These are phyloP conservation scores for Neoseiulus cucumeris DNA, from an alignment of 1,140 invertebrate genomes.

Conservation along the genomic window DNA sequence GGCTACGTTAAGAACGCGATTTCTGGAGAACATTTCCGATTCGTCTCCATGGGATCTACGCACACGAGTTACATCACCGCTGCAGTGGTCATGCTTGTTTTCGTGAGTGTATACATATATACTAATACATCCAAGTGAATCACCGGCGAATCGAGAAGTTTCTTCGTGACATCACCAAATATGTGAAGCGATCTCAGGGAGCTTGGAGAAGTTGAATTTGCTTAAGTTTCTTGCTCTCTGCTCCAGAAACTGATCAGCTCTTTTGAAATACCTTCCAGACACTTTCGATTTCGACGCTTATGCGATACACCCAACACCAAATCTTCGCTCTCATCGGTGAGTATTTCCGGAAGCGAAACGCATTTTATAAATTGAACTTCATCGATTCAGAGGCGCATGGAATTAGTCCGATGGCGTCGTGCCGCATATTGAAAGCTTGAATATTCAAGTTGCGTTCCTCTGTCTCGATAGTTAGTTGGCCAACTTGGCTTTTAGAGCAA, in stretches of 20 bases:
- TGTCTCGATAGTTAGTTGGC: too few relatives aligned
- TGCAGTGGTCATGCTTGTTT: conserved; percentile 89
- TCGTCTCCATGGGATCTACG: conserved; percentile 90
- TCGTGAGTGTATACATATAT: conserved; percentile 53
- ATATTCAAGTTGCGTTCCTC: too few relatives aligned
- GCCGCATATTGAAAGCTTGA: too few relatives aligned
- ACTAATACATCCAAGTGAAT: too few relatives aligned
- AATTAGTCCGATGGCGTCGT: too few relatives aligned
- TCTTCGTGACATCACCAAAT: too few relatives aligned
- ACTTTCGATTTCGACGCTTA: conserved; percentile 86
- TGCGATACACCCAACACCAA: conserved; percentile 95
- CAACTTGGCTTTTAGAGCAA: too few relatives aligned
- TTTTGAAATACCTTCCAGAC: conserved; percentile 58
- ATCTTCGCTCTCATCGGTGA: conserved; percentile 95
- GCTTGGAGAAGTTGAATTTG: too few relatives aligned
- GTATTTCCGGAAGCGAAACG: conserved; percentile 21
- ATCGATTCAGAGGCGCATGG: too few relatives aligned
- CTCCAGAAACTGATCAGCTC: conserved; percentile 15
- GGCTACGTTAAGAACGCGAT: conserved; percentile 68
- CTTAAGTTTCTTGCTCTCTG: too few relatives aligned
- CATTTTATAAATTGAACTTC: neutral
- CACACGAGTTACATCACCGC: conserved; percentile 77
- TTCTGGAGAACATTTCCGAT: conserved; percentile 94
- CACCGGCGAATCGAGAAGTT: too few relatives aligned
- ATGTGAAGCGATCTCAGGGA: too few relatives aligned